Evolutionary conservation across 2,113 vertebrate species (phyloP).

Genomic region (Pithys albifrons): DNA sequence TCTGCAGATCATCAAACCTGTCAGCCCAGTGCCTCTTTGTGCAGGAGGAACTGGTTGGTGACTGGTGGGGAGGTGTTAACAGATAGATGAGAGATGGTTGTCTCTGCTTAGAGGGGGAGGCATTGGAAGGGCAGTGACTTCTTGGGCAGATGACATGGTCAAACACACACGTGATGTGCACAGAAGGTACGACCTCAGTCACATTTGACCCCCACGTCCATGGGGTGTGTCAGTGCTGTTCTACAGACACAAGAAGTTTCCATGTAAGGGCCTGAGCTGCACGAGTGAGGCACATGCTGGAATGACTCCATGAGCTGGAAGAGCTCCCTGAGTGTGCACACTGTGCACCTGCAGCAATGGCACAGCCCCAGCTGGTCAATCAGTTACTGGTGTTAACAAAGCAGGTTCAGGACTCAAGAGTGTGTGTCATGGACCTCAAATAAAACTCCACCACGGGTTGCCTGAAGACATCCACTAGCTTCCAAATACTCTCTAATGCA

Average conservation of each 20-base stretch:
- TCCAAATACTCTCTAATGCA: not conserved
- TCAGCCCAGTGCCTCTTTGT: not conserved
- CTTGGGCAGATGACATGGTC: not conserved
- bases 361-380: not conserved
- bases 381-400: not conserved
- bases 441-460: not conserved
- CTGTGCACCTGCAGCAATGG: not conserved
- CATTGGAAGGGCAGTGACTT: not conserved
- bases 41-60: not conserved
- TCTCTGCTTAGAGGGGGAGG: not conserved
- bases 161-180: not conserved
- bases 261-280: not conserved
- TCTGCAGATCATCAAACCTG: slow-evolving; percentile 13
- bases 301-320: not conserved
- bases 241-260: not conserved
- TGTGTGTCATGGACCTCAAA: not conserved
- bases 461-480: not conserved
- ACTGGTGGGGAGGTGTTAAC: not conserved
- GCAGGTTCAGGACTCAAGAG: not conserved
- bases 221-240: not conserved
- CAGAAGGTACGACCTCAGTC: not conserved
- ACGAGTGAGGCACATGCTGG: accelerated
- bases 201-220: not conserved
- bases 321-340: not conserved
- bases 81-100: not conserved